phyloP scores from a whole-genome alignment of 2,888 invertebrate genomes.

The Amorpha juglandis region DNA sequence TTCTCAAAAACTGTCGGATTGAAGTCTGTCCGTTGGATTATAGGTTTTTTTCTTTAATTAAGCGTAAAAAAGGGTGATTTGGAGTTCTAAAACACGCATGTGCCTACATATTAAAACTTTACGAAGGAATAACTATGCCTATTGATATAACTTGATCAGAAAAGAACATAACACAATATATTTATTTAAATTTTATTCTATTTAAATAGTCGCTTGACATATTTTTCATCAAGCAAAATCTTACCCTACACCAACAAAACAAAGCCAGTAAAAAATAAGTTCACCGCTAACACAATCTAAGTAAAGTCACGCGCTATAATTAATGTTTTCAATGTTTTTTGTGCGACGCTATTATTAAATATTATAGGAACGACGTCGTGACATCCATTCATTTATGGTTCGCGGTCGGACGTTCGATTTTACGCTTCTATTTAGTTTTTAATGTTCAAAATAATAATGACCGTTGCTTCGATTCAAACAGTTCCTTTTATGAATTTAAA shows the following conservation, averaged over 20 bases:
- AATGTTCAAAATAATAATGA: constrained; percentile 19
- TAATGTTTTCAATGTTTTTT: constrained; percentile 60
- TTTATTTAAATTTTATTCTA: no score
- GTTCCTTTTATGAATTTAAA: not conserved
- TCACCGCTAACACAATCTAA: constrained; percentile 4
- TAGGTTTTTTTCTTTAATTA: constrained; percentile 17
- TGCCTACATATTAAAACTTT: not conserved
- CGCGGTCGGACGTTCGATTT: constrained; percentile 47
- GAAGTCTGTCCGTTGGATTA: constrained; percentile 13
- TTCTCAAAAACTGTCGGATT: constrained; percentile 44
- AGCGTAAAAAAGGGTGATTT: not conserved
- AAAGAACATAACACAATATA: no score
- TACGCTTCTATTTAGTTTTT: constrained; percentile 40
- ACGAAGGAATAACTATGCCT: no score
- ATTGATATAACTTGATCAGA: no score
- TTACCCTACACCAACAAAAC: not conserved
- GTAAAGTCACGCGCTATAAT: constrained; percentile 13
- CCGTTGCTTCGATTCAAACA: constrained; percentile 2
- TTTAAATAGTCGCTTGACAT: not conserved
- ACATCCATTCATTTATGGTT: constrained; percentile 50
- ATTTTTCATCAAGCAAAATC: not conserved
- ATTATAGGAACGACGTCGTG: constrained; percentile 62
- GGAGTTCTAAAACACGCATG: no score
- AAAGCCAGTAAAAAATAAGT: not conserved
- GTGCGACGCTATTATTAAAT: constrained; percentile 72